These are phyloP conservation scores for Leptosomus discolor DNA, from an alignment of 2,113 vertebrate species.

Conservation along the genomic window DNA sequence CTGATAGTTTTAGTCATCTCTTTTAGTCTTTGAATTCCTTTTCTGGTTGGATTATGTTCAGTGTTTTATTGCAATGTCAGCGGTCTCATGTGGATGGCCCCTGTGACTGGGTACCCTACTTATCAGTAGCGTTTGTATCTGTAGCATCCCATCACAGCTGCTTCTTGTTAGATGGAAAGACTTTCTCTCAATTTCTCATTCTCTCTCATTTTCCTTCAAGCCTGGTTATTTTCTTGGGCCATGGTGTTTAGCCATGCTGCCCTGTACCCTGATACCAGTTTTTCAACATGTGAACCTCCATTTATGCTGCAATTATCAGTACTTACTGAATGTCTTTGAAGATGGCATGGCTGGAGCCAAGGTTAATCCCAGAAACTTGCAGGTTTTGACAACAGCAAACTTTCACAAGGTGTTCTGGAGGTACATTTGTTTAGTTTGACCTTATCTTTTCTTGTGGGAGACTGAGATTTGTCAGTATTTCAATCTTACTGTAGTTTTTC, in stretches of 20 bases:
- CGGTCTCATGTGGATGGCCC: neutral
- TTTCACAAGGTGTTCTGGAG: neutral
- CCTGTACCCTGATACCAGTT: neutral
- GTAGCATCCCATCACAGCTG: neutral
- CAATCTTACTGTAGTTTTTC: neutral
- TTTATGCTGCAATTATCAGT: neutral
- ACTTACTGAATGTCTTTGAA: neutral
- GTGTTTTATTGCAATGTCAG: neutral
- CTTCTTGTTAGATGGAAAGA: neutral
- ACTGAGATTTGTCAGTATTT: neutral
- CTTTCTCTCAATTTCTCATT: neutral
- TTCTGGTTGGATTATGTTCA: neutral
- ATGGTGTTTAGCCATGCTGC: neutral
- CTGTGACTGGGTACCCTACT: fast-evolving
- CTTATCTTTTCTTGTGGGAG: neutral
- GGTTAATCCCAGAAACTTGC: neutral
- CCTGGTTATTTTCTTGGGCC: neutral
- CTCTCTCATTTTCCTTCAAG: neutral
- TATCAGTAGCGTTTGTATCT: neutral
- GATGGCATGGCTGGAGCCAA: neutral
- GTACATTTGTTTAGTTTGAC: neutral
- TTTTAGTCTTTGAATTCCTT: neutral
- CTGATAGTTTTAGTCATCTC: neutral
- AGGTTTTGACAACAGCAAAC: neutral
- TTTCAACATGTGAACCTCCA: neutral